Percentiles rank a stretch among this genome's conserved stretches.
Evolutionary conservation across 2,888 invertebrate genomes (phyloP).

Genomic region (Folsomia candida): DNA sequence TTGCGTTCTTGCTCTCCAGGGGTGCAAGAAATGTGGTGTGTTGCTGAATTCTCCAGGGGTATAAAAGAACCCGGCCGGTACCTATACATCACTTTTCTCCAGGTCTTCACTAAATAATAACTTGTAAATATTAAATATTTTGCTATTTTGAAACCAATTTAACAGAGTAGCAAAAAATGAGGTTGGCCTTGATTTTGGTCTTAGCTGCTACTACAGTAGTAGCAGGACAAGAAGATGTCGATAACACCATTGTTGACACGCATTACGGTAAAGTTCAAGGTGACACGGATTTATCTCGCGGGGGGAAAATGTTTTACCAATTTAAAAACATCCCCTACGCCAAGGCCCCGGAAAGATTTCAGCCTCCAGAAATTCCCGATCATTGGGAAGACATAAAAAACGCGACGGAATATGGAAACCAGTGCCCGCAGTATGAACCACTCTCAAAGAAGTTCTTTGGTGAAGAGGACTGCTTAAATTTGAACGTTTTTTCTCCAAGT

Average conservation of each 20-base stretch:
- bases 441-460: slow-evolving; percentile 23
- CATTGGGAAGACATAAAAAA: slow-evolving; percentile 38
- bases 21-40: too few species aligned
- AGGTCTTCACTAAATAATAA: too few species aligned
- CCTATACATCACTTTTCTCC: too few species aligned
- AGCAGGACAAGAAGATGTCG: slow-evolving; percentile 20
- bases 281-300: slow-evolving; percentile 18
- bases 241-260: slow-evolving; percentile 22
- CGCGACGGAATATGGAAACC: slow-evolving; percentile 24
- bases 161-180: too few species aligned
- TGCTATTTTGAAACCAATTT: too few species aligned
- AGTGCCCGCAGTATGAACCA: slow-evolving; percentile 30
- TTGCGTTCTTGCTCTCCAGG: too few species aligned
- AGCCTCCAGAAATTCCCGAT: slow-evolving; percentile 32
- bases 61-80: too few species aligned
- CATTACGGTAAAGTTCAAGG: slow-evolving; percentile 29
- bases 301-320: slow-evolving; percentile 30
- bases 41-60: too few species aligned
- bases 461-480: slow-evolving; percentile 37
- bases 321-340: slow-evolving; percentile 36
- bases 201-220: slow-evolving; percentile 8
- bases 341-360: slow-evolving; percentile 25
- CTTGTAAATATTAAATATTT: too few species aligned
- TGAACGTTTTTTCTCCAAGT: slow-evolving; percentile 38
- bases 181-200: background rate